Conservation (phyloP, 1,140 invertebrate species). For the Bombus huntii region DNA sequence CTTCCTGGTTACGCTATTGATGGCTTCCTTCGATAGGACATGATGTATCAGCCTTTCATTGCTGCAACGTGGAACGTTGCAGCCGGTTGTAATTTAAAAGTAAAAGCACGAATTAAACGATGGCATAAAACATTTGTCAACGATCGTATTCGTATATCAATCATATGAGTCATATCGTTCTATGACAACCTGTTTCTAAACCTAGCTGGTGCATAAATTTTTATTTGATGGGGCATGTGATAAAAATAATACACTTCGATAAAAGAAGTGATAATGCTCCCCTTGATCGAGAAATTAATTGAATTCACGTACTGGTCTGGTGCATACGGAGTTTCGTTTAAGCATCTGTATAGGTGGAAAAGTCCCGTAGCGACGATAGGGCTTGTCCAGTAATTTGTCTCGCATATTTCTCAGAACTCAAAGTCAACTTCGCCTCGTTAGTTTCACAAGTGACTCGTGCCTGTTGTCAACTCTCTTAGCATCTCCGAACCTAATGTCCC, state of each 20-base stretch:
- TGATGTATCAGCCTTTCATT: slow-evolving; percentile 67
- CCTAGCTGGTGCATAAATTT: neutral
- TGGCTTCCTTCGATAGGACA: slow-evolving; percentile 66
- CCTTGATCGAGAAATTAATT: neutral
- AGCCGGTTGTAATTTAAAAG: slow-evolving; percentile 64
- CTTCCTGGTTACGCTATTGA: slow-evolving; percentile 68
- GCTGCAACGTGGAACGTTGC: slow-evolving; percentile 42
- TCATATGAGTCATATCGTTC: slow-evolving; percentile 6
- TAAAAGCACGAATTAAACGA: slow-evolving; percentile 50
- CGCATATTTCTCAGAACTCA: neutral
- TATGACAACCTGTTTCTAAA: neutral
- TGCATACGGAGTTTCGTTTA: neutral
- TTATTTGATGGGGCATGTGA: neutral
- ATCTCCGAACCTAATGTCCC: slow-evolving; percentile 55
- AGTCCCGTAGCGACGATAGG: neutral
- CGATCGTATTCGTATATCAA: slow-evolving; percentile 34
- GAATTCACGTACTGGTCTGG: neutral
- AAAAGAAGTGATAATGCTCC: neutral
- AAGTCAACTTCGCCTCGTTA: slow-evolving; percentile 44
- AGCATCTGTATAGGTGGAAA: neutral
- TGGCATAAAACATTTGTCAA: slow-evolving; percentile 43
- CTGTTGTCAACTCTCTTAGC: slow-evolving; percentile 61
- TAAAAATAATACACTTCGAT: neutral
- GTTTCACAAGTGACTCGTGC: slow-evolving; percentile 45
- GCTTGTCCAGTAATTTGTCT: neutral